Evolutionary conservation across 2,888 invertebrate species (phyloP), one percentile per base, ranked within the genome.

Genomic region (Chrysolina americana): DNA sequence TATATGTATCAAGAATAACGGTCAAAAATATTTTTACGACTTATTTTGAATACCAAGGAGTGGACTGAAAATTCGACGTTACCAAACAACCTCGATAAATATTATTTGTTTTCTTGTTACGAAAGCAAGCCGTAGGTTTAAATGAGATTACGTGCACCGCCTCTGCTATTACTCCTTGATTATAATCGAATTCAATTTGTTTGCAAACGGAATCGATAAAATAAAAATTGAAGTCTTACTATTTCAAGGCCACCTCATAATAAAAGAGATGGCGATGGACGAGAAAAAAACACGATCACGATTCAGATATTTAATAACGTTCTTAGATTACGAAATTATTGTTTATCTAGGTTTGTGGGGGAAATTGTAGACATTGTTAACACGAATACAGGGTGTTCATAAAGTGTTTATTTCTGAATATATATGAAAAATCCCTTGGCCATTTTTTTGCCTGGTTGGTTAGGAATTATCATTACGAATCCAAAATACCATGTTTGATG

Each of bases 121-220:
- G 36, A 59, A 59, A 36, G n/a, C 59, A n/a, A 48, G 47, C 23
- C 65, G 65, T 65, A 65, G 48, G 65, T 44, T 44, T 13, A 15
- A 48, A 65, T 65, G 41, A 13, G n/a, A 65, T 44, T 65, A 44
- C 44, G 21, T 17, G 44, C 44, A 65, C 17, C 47, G 65, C 65
- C 65, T 65, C 48, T 65, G 44, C 65, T 9, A 28, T 59, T 28
- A 48, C 44, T 19, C 21, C 15, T 48, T 47, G 44, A 66, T 66
- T 66, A 21, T 28, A 28, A 66, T 66, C 50, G 36, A 36, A 66
- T 66, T 36, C 11, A 59, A 59, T 59, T 36, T 59, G 59, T 59
- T 59, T 59, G 59, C 36, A 59, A 59, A 59, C 36, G 36, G 59
- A 59, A 59, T 59, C 59, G 36, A 59, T 59, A n/a, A n/a, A 59